These are phyloP conservation scores for Vulpes ferrilata DNA, from an alignment of 2,113 vertebrate genomes.

Conservation along the genomic window DNA sequence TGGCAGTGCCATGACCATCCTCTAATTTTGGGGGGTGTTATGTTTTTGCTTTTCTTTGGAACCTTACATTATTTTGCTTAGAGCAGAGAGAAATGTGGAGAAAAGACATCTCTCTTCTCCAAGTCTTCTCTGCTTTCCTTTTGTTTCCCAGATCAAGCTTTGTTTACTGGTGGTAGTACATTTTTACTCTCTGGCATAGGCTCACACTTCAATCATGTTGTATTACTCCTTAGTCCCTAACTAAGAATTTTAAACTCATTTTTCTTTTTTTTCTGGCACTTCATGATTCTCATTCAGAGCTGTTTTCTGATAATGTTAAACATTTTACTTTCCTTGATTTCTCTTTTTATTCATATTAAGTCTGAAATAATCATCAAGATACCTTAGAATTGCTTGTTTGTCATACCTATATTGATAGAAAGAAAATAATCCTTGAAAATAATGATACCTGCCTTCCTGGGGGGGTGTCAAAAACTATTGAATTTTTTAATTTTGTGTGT, in stretches of 20 bases:
- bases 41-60: background rate
- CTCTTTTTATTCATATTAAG: background rate
- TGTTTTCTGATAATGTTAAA: slow-evolving; percentile 21
- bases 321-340: slow-evolving; percentile 37
- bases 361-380: background rate
- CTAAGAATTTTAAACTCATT: slow-evolving; percentile 18
- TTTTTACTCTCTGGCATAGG: slow-evolving; percentile 1
- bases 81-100: background rate
- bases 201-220: background rate
- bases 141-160: background rate
- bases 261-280: background rate
- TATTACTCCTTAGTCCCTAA: background rate
- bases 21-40: background rate
- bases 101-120: background rate
- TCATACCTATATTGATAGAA: background rate
- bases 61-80: background rate
- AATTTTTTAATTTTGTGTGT: slow-evolving; percentile 7
- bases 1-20: background rate
- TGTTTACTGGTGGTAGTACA: background rate
- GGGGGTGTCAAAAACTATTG: background rate
- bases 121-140: slow-evolving; percentile 3
- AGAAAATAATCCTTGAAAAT: slow-evolving; percentile 28
- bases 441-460: background rate
- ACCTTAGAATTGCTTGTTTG: slow-evolving; percentile 3
- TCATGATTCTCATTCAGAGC: slow-evolving; percentile 5